A percentile compares a stretch with the other conserved stretches of the same genome.
Evolutionary conservation across 53 echinoderm and acorn worm species (phyloP).

Genomic region (Apostichopus leukothele): DNA sequence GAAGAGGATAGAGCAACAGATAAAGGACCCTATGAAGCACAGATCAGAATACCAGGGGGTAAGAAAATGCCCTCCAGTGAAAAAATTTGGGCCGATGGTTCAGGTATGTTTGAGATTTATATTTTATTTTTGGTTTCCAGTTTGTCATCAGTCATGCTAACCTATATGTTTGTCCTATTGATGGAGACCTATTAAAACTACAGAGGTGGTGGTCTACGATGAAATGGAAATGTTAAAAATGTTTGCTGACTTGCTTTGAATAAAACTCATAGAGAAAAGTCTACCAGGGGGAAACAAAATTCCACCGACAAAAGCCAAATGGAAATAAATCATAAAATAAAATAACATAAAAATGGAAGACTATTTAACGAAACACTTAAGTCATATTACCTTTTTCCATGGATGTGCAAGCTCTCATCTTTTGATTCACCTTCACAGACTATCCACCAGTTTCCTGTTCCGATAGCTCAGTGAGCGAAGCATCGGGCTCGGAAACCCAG

Average conservation of each 20-base stretch:
- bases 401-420: background rate
- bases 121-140: background rate
- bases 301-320: too few relatives aligned
- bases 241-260: too few relatives aligned
- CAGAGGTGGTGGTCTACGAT: too few relatives aligned
- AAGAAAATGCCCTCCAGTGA: conserved; percentile 41
- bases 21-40: background rate
- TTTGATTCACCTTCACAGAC: background rate
- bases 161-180: too few relatives aligned
- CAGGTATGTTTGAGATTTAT: background rate
- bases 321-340: too few relatives aligned
- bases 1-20: background rate
- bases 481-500: conserved; percentile 53
- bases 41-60: background rate
- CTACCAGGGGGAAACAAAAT: too few relatives aligned
- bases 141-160: too few relatives aligned
- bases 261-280: too few relatives aligned
- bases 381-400: background rate
- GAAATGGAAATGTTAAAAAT: too few relatives aligned
- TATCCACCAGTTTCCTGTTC: conserved; percentile 30
- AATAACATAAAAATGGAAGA: too few relatives aligned
- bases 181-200: too few relatives aligned
- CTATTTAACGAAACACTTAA: background rate
- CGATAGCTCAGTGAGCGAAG: conserved; percentile 37
- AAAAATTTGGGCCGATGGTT: background rate